These are phyloP conservation scores for Araneus ventricosus DNA, from an alignment of 1,140 invertebrate genomes.

Conservation along the genomic window DNA sequence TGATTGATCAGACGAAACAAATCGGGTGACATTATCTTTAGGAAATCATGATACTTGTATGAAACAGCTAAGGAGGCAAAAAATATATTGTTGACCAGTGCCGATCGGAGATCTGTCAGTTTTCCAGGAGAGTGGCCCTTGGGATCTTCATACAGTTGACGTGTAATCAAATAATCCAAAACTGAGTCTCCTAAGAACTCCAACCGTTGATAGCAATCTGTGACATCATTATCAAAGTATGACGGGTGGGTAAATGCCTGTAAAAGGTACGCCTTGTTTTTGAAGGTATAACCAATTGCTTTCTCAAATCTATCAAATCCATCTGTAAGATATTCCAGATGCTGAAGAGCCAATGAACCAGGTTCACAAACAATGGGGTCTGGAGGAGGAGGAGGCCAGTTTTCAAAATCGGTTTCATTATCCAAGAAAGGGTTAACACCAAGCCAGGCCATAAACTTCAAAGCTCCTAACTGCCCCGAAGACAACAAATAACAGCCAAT, in stretches of 20 bases:
- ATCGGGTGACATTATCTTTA: constrained; percentile 80
- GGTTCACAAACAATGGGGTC: constrained; percentile 14
- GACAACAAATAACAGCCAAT: constrained; percentile 87
- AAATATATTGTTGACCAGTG: constrained; percentile 96
- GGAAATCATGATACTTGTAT: constrained; percentile 84
- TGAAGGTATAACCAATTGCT: constrained; percentile 86
- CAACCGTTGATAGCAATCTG: constrained; percentile 84
- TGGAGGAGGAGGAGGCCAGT: constrained; percentile 58
- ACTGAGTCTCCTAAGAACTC: constrained; percentile 85
- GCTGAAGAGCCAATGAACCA: not conserved
- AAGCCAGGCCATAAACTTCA: constrained; percentile 88
- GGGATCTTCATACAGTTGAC: constrained; percentile 89
- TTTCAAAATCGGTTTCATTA: not conserved
- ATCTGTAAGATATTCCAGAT: not conserved
- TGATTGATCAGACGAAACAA: constrained; percentile 76
- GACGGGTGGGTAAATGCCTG: constrained; percentile 83
- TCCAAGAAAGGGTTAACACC: constrained; percentile 53
- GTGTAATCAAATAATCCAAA: constrained; percentile 93
- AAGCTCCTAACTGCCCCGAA: constrained; percentile 82
- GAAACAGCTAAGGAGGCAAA: constrained; percentile 94
- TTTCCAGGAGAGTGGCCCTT: constrained; percentile 87
- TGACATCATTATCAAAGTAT: constrained; percentile 82
- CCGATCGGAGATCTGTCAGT: constrained; percentile 94
- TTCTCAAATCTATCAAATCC: constrained; percentile 82
- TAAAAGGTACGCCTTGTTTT: constrained; percentile 82